Base-by-base conservation (phyloP, 92 coral and sea anemone genomes). In the Phymanthus crucifer region DNA sequence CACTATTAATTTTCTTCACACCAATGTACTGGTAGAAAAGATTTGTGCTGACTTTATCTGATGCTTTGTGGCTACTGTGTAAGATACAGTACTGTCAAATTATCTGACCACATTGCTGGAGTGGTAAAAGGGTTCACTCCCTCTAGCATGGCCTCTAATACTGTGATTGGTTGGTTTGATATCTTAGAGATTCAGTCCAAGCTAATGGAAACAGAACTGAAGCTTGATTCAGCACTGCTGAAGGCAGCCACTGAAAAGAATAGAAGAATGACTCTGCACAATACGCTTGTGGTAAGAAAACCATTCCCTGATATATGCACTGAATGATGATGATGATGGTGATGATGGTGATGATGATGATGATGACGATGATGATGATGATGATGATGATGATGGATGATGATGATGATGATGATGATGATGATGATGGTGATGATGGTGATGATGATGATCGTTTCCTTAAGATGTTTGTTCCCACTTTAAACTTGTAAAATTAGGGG, bases 201-300 rank as follows among this genome's bases (percentile, higher is more conserved):
- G 90, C 81, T 95, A 26, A 87, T 95, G 83, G 92, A 95, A 80
- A 89, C 99, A 47, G 99, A 95, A 76, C 77, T 90, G 81, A 94
- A 87, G 12, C 89, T 95, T 83, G 99, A 93, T 66, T 83, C 84
- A 40, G 97, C 97, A 18, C 78, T 90, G 26, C 89, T 91, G 66
- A 87, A 94, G 70, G 97, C 93, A 37, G 91, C 91, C 18, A 83
- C 90, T 40, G 99, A 95, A 78, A 95, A 95, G 69, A 82, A 91
- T 77, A 85, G 99, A 46, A 87, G 99, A 70, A 93, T 86, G 89
- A 95, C 99, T 16, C 82, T 95, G 19, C 99, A 95, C 85, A 95
- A 95, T 66, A 92, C 94, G 26, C 86, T 95, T 37, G 99, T 95
- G 93, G 99, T 95, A 71, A 86, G 89, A 61, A 32, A 43, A 10